These are phyloP conservation scores for Ceratina australensis DNA, from an alignment of 1,140 invertebrate genomes.

Conservation along the genomic window DNA sequence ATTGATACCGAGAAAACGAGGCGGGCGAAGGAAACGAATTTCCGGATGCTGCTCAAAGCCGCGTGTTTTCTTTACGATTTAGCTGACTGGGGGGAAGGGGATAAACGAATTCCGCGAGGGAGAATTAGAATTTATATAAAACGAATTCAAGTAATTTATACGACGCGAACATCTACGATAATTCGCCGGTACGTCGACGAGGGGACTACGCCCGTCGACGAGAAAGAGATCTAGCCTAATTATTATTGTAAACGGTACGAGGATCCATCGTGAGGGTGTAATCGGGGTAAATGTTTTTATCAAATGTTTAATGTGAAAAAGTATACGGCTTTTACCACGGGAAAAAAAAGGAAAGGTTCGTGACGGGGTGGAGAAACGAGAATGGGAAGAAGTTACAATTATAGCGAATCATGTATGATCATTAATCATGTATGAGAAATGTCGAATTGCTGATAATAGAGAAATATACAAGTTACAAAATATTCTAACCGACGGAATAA, in stretches of 20 bases:
- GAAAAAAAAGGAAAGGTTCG: not conserved
- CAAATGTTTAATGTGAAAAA: not conserved
- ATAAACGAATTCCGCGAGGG: not conserved
- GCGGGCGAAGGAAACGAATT: not conserved
- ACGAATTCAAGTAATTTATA: conserved; percentile 19
- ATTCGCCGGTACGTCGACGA: not conserved
- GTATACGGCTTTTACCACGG: conserved; percentile 14
- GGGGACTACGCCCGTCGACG: conserved; percentile 37
- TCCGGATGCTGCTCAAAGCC: conserved; percentile 29
- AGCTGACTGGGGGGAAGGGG: not conserved
- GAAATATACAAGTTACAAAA: conserved; percentile 61
- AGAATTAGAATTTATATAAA: conserved; percentile 33
- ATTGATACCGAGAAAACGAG: not conserved
- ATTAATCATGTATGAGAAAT: conserved; percentile 61
- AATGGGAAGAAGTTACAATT: conserved; percentile 41
- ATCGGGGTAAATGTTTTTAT: conserved; percentile 16
- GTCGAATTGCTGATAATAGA: conserved; percentile 56
- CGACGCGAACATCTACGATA: conserved; percentile 33
- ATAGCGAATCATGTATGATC: conserved; percentile 54
- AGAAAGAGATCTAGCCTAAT: conserved; percentile 55
- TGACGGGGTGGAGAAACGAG: not conserved
- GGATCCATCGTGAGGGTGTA: conserved; percentile 18
- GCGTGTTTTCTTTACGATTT: not conserved
- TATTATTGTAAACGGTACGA: conserved; percentile 36
- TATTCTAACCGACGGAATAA: no score